Evolutionary conservation across 2,113 vertebrate genomes (phyloP), one percentile per base, ranked within the genome.

Genomic region (Carassius carassius): DNA sequence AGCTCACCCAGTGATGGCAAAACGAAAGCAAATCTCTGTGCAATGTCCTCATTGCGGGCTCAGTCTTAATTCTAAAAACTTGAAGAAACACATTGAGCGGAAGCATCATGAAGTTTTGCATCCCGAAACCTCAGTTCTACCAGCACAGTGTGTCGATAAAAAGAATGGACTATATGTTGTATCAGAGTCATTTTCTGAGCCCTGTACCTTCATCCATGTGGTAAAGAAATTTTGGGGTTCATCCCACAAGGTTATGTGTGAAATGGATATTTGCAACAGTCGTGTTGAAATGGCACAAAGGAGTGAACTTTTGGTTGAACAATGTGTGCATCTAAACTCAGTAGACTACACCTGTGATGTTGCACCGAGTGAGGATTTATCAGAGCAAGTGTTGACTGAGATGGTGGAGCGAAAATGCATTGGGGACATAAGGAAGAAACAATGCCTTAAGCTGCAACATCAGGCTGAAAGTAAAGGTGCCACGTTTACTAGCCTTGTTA

Each of bases 111-210:
- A 56, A 37, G 19, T 6, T 21, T 23, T 3, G 6, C 11, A 62
- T 25, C 35, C 56, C 19, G 1, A 25, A 37, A 4, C 56, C 6
- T 23, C 77, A 79, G 16, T n/a, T 16, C 49, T 76, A 54, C 23
- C 73, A 49, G 47, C 47, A 17, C 47, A 76, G 47, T 76, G 73
- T 76, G 73, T 76, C 3, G 73, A 54, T 54, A 76, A 76, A 76
- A 54, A 49, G n/a, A 76, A 76, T 76, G 73, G 73, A 25, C 25
- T 76, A 54, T 76, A 17, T 76, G n/a, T 76, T 16, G 47, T 76
- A 1, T 2, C 2, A 32, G 25, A 76, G 23, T 12, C 73, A 76
- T 51, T 76, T 76, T 12, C 1, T 44, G n/a, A 49, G n/a, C 21
- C 44, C 23, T 76, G 2, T 21, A n/a, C 41, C 41, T 21, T 0